Conservation (phyloP, 1,140 invertebrate genomes). For the Drosophila murphyi region DNA sequence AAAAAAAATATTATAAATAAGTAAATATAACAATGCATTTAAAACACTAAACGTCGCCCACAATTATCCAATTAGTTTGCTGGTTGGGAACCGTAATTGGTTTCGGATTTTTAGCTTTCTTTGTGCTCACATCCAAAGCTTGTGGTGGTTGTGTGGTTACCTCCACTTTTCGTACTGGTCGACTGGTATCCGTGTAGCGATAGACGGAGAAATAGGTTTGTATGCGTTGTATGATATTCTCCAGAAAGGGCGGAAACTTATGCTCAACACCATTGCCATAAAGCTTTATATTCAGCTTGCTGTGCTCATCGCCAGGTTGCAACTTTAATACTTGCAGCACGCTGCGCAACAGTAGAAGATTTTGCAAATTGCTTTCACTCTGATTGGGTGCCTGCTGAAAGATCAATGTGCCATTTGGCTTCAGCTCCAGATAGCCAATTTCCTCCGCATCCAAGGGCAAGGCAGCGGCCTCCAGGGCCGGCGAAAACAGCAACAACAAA, state of each 20-base stretch:
- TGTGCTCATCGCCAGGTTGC: slow-evolving; percentile 5
- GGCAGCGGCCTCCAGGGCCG: slow-evolving; percentile 13
- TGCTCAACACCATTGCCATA: slow-evolving; percentile 84
- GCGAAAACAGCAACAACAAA: slow-evolving; percentile 32
- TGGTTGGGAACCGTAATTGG: background rate
- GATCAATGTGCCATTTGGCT: slow-evolving; percentile 71
- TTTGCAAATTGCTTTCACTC: slow-evolving; percentile 50
- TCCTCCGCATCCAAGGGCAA: slow-evolving; percentile 42
- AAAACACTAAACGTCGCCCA: slow-evolving; percentile 43
- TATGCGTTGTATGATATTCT: slow-evolving; percentile 87
- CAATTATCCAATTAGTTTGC: slow-evolving; percentile 50
- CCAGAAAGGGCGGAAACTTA: slow-evolving; percentile 87
- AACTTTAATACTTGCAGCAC: slow-evolving; percentile 59
- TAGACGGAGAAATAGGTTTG: slow-evolving; percentile 87
- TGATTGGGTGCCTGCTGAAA: slow-evolving; percentile 37
- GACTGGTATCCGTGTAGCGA: slow-evolving; percentile 85
- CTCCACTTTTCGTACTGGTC: slow-evolving; percentile 65
- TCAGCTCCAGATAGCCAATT: slow-evolving; percentile 67
- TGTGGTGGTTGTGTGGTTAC: slow-evolving; percentile 14
- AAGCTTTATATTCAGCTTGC: slow-evolving; percentile 59
- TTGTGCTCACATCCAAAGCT: slow-evolving; percentile 2
- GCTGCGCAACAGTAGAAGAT: slow-evolving; percentile 55
- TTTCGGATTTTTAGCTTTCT: background rate
- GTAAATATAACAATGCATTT: slow-evolving; percentile 12
- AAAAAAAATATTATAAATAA: slow-evolving; percentile 33